Evolutionary conservation across 2,888 invertebrate species (phyloP), one percentile per base, ranked within the genome.

Genomic region (Cynaeus angustus): DNA sequence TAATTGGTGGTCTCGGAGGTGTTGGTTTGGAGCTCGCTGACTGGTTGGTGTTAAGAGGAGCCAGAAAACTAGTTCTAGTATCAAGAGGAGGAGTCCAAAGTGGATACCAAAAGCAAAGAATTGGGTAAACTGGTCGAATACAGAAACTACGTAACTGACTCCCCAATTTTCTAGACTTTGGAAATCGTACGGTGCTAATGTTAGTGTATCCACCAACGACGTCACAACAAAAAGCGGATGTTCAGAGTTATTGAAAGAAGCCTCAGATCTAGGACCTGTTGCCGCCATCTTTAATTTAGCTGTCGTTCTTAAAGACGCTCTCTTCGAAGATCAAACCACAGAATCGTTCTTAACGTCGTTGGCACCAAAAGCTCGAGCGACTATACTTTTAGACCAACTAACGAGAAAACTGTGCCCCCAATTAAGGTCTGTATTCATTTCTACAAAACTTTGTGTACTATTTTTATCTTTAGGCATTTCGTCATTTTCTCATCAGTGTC

Each of bases 1-100:
- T 94, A 3, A 87, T 91, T 0, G 94, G 94, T 7, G 97, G 97
- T 45, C 87, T 98, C 0, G 98, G 98, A 45, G 97, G 97, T 0
- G 95, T 98, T 80, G 98, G 97, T 3, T 86, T 98, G 53, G 97
- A 98, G 83, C 84, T 97, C 50, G 91, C 92, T 0, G 93, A 95
- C 79, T 96, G 95, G 95, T 86, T 98, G 78, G 89, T 96, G 50
- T 83, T 93, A 58, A 88, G 96, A 73, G 97, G 96, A 0, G 96
- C 93, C 0, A 89, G 87, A 75, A 92, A 93, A 74, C 78, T 98
- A 8, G 88, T 97, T 0, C 87, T 97, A 0, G 94, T 93, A 0
- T 96, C 96, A 4, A 43, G 53, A 55, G 65, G 26, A 45, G 74
- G 72, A 9, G 21, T 74, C 7, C 46, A 68, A 56, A 72, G 58